Base-by-base conservation (phyloP, 2,113 vertebrate genomes). In the Pseudonaja textilis region DNA sequence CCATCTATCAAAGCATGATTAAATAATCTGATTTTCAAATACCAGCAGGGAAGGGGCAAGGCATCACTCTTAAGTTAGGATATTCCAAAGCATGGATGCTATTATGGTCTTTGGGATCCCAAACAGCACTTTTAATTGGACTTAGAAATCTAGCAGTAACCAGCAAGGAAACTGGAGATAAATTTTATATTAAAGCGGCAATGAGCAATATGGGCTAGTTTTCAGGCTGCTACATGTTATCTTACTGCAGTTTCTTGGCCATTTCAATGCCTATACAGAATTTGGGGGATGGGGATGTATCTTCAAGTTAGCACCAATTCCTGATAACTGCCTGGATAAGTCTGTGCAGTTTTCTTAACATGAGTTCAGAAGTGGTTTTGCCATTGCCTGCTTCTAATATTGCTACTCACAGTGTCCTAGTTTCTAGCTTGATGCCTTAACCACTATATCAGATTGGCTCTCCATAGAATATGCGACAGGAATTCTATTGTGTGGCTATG, bases 201-300 rank as follows among this genome's bases (percentile, higher is more conserved):
- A 25, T 26, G 25, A 26, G 6, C 59, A 61, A 69, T 4, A n/a
- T n/a, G 29, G n/a, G 4, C 12, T n/a, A 16, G 59, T 11, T 69
- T 69, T 12, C 14, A 11, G 26, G 26, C 26, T 69, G 12, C 12
- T 69, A 14, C 29, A 69, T n/a, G 29, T 69, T 69, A 69, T 16
- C 29, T n/a, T n/a, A 69, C 4, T 69, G 61, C 26, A n/a, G 61
- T 69, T n/a, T 69, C 61, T 69, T 29, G 61, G 29, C 61, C 11
- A 69, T n/a, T n/a, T 69, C 61, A 69, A 69, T n/a, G 29, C 4
- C n/a, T 69, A 14, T n/a, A 69, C 4, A n/a, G 61, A 9, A 61
- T 3, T 26, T 1, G 0, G 25, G 23, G 23, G 1, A 9, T 0
- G 11, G 29, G 61, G 29, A n/a, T 29, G 10, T n/a, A 4, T 4